These are phyloP conservation scores for Drosophila neocordata DNA, from an alignment of 1,140 invertebrate genomes.

Conservation along the genomic window DNA sequence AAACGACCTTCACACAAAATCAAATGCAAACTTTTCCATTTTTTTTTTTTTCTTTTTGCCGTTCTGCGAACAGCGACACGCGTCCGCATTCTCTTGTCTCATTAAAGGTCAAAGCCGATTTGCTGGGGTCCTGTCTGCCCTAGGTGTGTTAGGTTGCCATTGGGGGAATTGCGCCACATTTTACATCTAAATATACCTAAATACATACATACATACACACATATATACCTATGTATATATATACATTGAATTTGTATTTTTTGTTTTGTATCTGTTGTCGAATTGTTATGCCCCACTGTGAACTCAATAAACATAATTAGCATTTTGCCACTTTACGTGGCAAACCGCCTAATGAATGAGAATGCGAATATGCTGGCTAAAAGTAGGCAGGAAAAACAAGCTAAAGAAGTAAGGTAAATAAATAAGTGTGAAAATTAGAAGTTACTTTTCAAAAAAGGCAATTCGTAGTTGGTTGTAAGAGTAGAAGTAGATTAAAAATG, in stretches of 20 bases:
- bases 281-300: constrained; percentile 46
- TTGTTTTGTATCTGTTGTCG: constrained; percentile 23
- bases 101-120: constrained; percentile 78
- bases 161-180: constrained; percentile 25
- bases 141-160: constrained; percentile 45
- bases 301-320: constrained; percentile 78
- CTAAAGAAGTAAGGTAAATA: neutral
- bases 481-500: constrained; percentile 81
- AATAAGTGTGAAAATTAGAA: constrained; percentile 10
- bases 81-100: constrained; percentile 56
- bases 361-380: constrained; percentile 43
- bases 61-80: constrained; percentile 53
- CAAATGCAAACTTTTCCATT: constrained; percentile 66
- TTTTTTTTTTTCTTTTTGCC: constrained; percentile 18
- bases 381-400: neutral
- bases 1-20: constrained; percentile 76
- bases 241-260: constrained; percentile 11
- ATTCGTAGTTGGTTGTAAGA: constrained; percentile 62
- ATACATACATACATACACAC: constrained; percentile 12
- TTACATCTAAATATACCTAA: neutral
- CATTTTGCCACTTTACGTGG: constrained; percentile 76
- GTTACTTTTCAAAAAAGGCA: constrained; percentile 27
- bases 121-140: constrained; percentile 46
- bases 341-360: constrained; percentile 69
- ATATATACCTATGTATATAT: constrained; percentile 9